Evolutionary conservation across 1,140 invertebrate genomes (phyloP).

Genomic region (Palaemon carinicauda): DNA sequence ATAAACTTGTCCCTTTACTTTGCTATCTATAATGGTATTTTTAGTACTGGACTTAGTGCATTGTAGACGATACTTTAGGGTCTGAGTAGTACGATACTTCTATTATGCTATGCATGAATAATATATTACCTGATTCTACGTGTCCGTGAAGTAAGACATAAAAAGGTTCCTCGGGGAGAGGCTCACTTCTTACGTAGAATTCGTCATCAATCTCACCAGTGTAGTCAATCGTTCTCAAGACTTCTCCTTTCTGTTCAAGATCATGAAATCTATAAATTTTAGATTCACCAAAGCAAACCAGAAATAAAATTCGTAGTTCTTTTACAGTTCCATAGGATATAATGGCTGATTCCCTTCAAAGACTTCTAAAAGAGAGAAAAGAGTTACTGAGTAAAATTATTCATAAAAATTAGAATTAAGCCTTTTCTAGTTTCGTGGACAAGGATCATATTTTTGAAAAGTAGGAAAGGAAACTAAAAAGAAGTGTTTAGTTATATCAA

Average conservation of each 20-base stretch:
- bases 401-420: no score
- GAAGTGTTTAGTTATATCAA: no score
- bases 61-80: no score
- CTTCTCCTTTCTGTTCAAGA: not conserved
- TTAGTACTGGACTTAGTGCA: no score
- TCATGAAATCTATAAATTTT: not conserved
- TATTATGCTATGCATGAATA: no score
- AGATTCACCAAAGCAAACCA: not conserved
- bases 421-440: no score
- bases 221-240: not conserved
- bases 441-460: not conserved
- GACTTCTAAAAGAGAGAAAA: not conserved
- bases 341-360: no score
- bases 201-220: not conserved
- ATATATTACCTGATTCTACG: not conserved
- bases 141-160: not conserved
- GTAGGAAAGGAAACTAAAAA: not conserved
- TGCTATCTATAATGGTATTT: no score
- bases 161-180: slow-evolving; percentile 15
- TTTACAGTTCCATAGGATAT: not conserved
- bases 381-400: not conserved
- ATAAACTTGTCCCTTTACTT: no score
- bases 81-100: not conserved
- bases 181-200: not conserved
- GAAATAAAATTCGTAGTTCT: no score